Evolutionary conservation across 2,113 vertebrate genomes (phyloP), one percentile per base, ranked within the genome.

Genomic region (Calcarius ornatus): DNA sequence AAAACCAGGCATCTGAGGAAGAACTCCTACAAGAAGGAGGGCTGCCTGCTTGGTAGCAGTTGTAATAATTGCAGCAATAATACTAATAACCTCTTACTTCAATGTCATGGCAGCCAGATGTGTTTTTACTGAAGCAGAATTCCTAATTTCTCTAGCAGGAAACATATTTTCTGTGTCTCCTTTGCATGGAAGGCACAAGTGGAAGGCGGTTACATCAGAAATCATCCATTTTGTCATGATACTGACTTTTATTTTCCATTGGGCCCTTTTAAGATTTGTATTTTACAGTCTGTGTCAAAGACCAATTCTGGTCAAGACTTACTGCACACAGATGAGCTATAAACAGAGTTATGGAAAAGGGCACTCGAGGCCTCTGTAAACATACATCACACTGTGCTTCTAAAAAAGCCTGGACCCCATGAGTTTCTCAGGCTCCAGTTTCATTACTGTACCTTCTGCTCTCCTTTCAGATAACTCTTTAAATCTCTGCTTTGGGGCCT

Each of bases 231-330:
- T 95, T 97, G 96, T 97, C 96, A 92, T 83, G 92, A 97, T 94
- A 80, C 93, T 94, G 96, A 96, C 94, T 96, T 97, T 98, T 97
- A 97, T 97, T 97, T 95, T 98, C 97, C 95, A 73, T 25, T 91
- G 97, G 96, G 96, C 95, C 97, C 94, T 97, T 96, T 97, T 97
- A 95, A 97, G 92, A 92, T 97, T 86, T 97, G 96, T 96, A 89
- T 97, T 98, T 98, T 98, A 97, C 92, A 95, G 95, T 93, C 94
- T 96, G 78, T 97, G 97, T 97, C 98, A 97, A 96, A 98, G 96
- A 98, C 97, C 94, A 96, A 97, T 98, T 97, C 96, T 35, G 92
- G 95, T 94, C 97, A 97, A 98, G 96, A 98, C 95, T 97, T 98
- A 97, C 48, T 97, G 96, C 94, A 69, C 97, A 97, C 97, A 93